Evolutionary conservation across 2,113 vertebrate genomes (phyloP), one percentile per base, ranked within the genome.

Genomic region (Microcebus lehilahytsara): DNA sequence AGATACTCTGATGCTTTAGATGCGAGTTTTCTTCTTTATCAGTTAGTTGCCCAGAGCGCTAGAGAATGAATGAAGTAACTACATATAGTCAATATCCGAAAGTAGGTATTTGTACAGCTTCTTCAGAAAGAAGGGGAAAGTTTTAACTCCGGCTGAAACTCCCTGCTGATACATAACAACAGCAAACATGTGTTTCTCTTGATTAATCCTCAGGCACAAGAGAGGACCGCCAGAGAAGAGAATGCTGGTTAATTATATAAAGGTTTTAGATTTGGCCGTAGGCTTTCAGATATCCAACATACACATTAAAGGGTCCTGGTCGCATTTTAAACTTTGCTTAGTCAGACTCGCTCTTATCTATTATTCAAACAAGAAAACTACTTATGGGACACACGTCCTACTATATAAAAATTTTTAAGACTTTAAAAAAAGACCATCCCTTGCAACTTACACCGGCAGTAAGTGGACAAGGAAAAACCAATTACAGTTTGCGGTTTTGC

Each of bases 181-280:
- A 19, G 23, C 5, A 40, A 46, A 32, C 6, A 0, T 9, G 2
- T 49, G 80, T 13, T 91, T 77, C 83, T 58, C 20, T 30, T 8
- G 12, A 9, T 11, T 16, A 30, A 22, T 20, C 74, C 66, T 4
- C 1, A 17, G 30, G 42, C 0, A 0, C 2, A 0, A 2, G 60
- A 74, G 42, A 71, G 32, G 20, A 4, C 2, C 12, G 13, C 67
- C 49, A 9, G 72, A 37, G 27, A 77, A 74, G 40, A 49, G 3
- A 7, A 34, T 27, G 40, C 17, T 92, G 27, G 23, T 23, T 40
- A 14, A n/a, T 83, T 22, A 56, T 6, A 40, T 11, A 30, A 37
- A 6, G 6, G 9, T 42, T 66, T 71, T 23, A 46, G 40, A 60
- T 37, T 46, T 51, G 27, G 42, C 27, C 13, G 1, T 32, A 9